Evolutionary conservation across 2,113 vertebrate genomes (phyloP).

Genomic region (Puma concolor): DNA sequence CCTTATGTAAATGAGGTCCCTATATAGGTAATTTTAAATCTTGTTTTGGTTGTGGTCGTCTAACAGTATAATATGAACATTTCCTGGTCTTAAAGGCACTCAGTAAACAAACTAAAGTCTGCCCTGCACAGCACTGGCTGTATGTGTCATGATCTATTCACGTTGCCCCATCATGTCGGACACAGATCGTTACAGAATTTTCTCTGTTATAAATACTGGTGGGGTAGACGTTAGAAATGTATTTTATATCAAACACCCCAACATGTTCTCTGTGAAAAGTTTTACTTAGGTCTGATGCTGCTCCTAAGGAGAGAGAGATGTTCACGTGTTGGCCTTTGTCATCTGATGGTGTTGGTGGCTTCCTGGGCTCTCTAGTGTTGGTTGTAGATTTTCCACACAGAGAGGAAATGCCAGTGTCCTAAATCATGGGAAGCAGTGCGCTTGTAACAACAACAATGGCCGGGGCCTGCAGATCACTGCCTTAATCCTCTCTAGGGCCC

Average conservation of each 20-base stretch:
- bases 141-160: neutral
- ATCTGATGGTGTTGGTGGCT: accelerated
- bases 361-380: neutral
- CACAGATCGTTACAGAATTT: neutral
- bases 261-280: neutral
- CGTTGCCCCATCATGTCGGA: neutral
- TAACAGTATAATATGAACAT: neutral
- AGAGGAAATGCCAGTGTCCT: too few relatives aligned
- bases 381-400: neutral
- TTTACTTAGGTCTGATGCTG: neutral
- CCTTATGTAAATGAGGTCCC: neutral
- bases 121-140: accelerated
- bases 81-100: neutral
- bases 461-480: neutral
- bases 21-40: neutral
- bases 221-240: neutral
- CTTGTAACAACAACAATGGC: neutral
- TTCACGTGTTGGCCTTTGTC: neutral
- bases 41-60: neutral
- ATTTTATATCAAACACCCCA: neutral
- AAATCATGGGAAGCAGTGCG: accelerated
- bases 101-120: neutral
- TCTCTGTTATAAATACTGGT: neutral
- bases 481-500: neutral
- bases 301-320: neutral